Base-by-base conservation (phyloP, 2,113 vertebrate genomes). In the Chaetops frenatus region DNA sequence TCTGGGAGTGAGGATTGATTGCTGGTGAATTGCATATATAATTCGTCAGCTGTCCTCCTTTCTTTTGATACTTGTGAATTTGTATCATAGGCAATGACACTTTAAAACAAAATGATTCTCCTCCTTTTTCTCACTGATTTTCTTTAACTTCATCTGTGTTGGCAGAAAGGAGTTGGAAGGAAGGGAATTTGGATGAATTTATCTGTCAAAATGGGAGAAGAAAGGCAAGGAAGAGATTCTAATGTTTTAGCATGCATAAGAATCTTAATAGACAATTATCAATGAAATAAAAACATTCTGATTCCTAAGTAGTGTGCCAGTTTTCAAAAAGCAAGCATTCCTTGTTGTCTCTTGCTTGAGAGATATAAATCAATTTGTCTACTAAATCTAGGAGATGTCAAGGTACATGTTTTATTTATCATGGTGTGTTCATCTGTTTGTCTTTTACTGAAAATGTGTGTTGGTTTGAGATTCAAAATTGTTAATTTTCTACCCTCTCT, bases 41-140 rank as follows among this genome's bases (percentile, higher is more conserved):
- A 81, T 88, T 94, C 0, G 3, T 83, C 74, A 78, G 54, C 83
- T 50, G 11, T 92, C 62, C 70, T 82, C 47, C 62, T 90, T 92
- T 96, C 82, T 95, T 94, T 91, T 96, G 74, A 80, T 96, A 90
- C 81, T 90, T 95, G 58, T 72, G 67, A 88, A 85, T 88, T 88
- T 88, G 50, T 77, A 90, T 62, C 38, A 47, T 33, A 91, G 64
- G 12, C 36, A 58, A 28, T 77, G 87, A 80, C 45, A 73, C 71
- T 66, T 77, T 31, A 73, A 79, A 95, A 91, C 73, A 94, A 92
- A 90, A 80, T 12, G 1, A 45, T 93, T 82, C 58, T 90, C 73
- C 72, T 94, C 72, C 86, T 87, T 94, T 91, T 95, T 94, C 90
- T 93, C 87, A 72, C 84, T 82, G 70, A 56, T 86, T 95, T 90